phyloP scores from a whole-genome alignment of 2,113 vertebrate genomes.

The Halcyon senegalensis region DNA sequence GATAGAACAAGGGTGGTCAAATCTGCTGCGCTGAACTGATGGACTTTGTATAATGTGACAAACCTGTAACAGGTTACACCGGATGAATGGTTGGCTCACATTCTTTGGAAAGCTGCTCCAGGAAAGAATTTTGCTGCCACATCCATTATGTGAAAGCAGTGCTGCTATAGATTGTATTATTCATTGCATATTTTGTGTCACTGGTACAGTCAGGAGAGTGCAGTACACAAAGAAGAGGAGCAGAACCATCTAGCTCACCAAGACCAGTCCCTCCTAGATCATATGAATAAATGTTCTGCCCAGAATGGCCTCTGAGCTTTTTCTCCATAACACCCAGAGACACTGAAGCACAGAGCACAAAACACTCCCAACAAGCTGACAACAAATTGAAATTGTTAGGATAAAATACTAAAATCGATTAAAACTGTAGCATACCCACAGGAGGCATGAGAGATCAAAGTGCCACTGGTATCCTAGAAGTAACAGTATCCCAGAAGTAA shows the following conservation, averaged over 20 bases:
- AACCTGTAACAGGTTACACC: neutral
- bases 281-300: neutral
- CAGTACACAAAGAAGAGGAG: neutral
- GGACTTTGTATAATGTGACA: neutral
- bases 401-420: neutral
- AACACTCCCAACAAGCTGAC: neutral
- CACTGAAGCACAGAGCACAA: neutral
- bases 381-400: neutral
- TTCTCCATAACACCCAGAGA: neutral
- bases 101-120: neutral
- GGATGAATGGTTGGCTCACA: neutral
- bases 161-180: neutral
- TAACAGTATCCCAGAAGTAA: neutral
- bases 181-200: neutral
- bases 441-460: neutral
- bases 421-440: neutral
- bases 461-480: neutral
- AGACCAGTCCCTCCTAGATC: neutral
- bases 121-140: neutral
- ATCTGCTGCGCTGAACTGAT: neutral
- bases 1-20: neutral
- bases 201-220: neutral
- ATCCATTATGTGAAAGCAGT: neutral
- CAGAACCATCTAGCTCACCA: neutral
- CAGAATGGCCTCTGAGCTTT: neutral